These are phyloP conservation scores for Drosophila yooni DNA, from an alignment of 2,888 invertebrate species.

Conservation along the genomic window DNA sequence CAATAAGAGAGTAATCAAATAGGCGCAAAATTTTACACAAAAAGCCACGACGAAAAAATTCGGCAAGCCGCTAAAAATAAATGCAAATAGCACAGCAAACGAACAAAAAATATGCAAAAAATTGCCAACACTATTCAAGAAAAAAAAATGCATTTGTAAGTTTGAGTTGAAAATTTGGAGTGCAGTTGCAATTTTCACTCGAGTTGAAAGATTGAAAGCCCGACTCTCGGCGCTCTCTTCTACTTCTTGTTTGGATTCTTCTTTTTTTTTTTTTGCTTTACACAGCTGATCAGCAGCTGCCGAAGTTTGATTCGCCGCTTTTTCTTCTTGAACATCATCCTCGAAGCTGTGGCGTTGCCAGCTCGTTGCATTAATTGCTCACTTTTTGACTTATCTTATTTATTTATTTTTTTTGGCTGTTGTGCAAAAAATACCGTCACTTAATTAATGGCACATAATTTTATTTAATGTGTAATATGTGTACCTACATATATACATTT, in stretches of 20 bases:
- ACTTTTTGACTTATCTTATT: conserved; percentile 19
- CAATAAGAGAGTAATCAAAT: conserved; percentile 51
- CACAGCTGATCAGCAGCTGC: conserved; percentile 62
- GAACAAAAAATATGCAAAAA: conserved; percentile 27
- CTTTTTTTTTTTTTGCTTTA: conserved; percentile 10
- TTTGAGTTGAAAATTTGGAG: conserved; percentile 35
- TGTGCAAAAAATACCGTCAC: not conserved
- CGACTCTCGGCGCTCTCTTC: conserved; percentile 23
- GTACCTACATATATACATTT: not conserved
- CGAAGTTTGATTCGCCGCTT: conserved; percentile 24
- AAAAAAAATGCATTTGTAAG: conserved; percentile 55
- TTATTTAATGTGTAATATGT: conserved; percentile 29
- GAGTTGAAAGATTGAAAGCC: conserved; percentile 45
- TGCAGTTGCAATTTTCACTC: conserved; percentile 28
- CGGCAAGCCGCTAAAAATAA: conserved; percentile 58
- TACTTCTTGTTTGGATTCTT: conserved; percentile 12
- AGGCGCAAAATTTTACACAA: conserved; percentile 56
- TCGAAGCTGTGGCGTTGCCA: conserved; percentile 42
- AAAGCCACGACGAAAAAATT: conserved; percentile 40
- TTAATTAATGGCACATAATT: conserved; percentile 11
- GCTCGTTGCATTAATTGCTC: conserved; percentile 21
- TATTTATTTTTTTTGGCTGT: not conserved
- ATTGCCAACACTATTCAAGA: conserved; percentile 23
- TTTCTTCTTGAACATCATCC: conserved; percentile 14
- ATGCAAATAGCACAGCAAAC: conserved; percentile 44